Conservation (phyloP, 1,140 invertebrate genomes). For the Drosophila ambigua region DNA sequence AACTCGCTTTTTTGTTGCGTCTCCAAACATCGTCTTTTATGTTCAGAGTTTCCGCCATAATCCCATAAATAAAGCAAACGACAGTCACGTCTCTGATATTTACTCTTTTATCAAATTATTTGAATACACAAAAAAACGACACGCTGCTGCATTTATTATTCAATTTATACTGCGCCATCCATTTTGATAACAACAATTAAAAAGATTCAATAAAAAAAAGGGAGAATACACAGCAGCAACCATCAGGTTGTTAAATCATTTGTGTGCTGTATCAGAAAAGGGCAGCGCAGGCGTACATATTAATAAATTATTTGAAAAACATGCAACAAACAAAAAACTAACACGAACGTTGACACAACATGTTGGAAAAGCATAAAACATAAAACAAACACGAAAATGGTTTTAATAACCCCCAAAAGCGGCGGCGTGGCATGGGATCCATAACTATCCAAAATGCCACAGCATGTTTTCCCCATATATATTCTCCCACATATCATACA, state of each 20-base stretch:
- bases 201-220: conserved; percentile 17
- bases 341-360: conserved; percentile 51
- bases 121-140: neutral
- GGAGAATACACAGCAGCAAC: neutral
- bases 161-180: conserved; percentile 30
- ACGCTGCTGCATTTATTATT: conserved; percentile 14
- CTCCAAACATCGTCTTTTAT: too few species aligned
- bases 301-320: conserved; percentile 62
- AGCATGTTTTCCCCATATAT: conserved; percentile 5
- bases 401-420: conserved; percentile 48
- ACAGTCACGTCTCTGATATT: too few species aligned
- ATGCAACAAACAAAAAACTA: conserved; percentile 23
- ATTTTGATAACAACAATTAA: conserved; percentile 24
- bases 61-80: too few species aligned
- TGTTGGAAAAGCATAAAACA: conserved; percentile 36
- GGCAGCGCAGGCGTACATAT: conserved; percentile 53
- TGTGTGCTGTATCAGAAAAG: conserved; percentile 7
- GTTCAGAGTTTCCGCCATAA: too few species aligned
- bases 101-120: too few species aligned
- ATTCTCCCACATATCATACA: neutral
- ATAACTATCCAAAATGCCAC: conserved; percentile 33
- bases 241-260: conserved; percentile 27
- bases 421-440: conserved; percentile 1
- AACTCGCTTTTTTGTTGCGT: too few species aligned
- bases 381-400: conserved; percentile 50